Base-by-base conservation (phyloP, 1,140 invertebrate species). In the Ostrea denselamellosa region DNA sequence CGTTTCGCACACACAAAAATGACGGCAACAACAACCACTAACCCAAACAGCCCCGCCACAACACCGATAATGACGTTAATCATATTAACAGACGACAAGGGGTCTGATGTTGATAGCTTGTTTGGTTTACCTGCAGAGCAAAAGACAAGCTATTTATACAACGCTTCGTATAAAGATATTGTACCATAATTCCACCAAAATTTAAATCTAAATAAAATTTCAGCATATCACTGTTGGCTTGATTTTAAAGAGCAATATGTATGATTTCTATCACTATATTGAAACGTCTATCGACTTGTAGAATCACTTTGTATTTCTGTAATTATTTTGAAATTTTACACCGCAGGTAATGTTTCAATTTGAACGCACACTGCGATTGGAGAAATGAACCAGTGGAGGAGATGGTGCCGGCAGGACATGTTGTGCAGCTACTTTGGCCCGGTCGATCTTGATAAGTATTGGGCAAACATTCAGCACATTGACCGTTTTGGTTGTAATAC, bases 361-460 rank as follows among this genome's bases (percentile, higher is more conserved):
- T 12, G 9, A 14, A 77, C 68, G 25, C 28, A 77, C 68, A 77
- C 12, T 77, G 68, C 14, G 68, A 77, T 28, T 77, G 22, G 25
- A 77, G 68, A 34, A 77, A 77, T 28, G 68, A 77, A 25, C 68
- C 68, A 34, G 28, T 28, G 14, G 68, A 28, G 25, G 68, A 77
- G 25, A 77, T 28, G 28, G 25, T 28, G 34, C 68, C 28, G 3
- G 34, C 68, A 9, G 68, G 68, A 34, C 68, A 77, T 22, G 68
- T 5, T 17, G 8, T 77, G 28, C 68, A 77, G 25, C 12, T 28
- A 14, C 25, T 77, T 28, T 77, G 68, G 7, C 68, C 68, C 9
- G 68, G 10, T 28, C 68, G 68, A 28, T 77, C 68, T 12, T 77
- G 68, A 17, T 77, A 77, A 12, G 68, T 77, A 34, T 77, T 77